Conservation (phyloP, 2,113 vertebrate genomes). For the Tachysurus vachellii region DNA sequence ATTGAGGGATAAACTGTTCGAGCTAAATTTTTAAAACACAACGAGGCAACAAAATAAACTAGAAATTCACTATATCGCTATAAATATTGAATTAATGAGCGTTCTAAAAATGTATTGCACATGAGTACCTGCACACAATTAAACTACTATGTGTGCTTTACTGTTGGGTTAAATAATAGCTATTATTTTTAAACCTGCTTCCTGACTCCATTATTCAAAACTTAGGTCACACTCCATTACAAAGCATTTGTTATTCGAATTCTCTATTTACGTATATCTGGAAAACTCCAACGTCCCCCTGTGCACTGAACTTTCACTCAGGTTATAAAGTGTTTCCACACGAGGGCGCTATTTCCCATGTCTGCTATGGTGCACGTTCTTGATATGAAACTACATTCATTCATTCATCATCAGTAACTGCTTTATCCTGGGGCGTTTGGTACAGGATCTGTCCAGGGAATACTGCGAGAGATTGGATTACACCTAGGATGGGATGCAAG, state of each 20-base stretch:
- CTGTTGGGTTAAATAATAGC: not conserved
- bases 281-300: not conserved
- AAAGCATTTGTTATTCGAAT: slow-evolving; percentile 20
- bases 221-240: not conserved
- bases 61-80: no score
- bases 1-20: slow-evolving; percentile 1
- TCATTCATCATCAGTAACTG: not conserved
- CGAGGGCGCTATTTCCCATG: slow-evolving; percentile 72
- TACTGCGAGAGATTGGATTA: not conserved
- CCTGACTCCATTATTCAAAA: not conserved
- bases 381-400: not conserved
- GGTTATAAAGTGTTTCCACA: slow-evolving; percentile 60
- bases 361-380: not conserved
- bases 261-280: not conserved
- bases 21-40: no score
- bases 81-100: not conserved
- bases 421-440: not conserved
- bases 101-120: not conserved
- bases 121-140: not conserved
- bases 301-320: not conserved
- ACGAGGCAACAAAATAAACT: not conserved
- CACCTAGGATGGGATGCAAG: not conserved
- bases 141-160: not conserved
- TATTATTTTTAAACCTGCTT: not conserved
- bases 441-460: not conserved